A percentile compares a stretch with the other conserved stretches of the same genome.
Evolutionary conservation across 1,140 invertebrate genomes (phyloP).

Genomic region (Hetaerina americana): DNA sequence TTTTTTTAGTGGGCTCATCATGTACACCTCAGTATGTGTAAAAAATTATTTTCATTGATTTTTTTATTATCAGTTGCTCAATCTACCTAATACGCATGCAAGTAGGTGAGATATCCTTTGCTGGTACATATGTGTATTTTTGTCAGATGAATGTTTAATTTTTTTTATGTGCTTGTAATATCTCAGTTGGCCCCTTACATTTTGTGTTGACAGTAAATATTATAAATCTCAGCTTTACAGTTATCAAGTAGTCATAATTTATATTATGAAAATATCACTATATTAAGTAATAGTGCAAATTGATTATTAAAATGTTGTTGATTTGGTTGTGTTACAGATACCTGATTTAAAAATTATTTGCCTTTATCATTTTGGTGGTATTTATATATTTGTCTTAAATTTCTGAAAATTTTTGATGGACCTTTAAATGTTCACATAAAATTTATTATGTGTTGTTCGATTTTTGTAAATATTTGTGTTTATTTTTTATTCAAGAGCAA

Average conservation of each 20-base stretch:
- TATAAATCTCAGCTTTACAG: not conserved
- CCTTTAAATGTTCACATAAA: too few species aligned
- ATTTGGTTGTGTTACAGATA: not conserved
- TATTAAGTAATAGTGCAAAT: not conserved
- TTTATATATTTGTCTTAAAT: too few species aligned
- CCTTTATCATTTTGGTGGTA: too few species aligned
- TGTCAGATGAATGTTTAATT: not conserved
- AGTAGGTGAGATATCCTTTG: not conserved
- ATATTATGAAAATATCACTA: not conserved
- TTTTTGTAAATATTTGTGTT: too few species aligned
- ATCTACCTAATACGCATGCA: not conserved
- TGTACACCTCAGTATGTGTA: too few species aligned
- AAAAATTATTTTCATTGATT: not conserved
- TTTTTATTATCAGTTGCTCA: not conserved
- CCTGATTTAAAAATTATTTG: not conserved
- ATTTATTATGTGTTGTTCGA: too few species aligned
- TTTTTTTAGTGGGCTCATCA: too few species aligned
- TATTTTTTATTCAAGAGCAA: not conserved
- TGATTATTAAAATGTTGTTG: not conserved
- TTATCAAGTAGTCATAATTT: not conserved
- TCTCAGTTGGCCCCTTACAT: not conserved
- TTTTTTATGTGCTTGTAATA: not conserved
- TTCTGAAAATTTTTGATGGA: too few species aligned
- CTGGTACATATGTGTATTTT: too few species aligned
- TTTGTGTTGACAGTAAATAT: not conserved